Base-by-base conservation (phyloP, 1,140 invertebrate genomes). In the Drosophila lacertosa region DNA sequence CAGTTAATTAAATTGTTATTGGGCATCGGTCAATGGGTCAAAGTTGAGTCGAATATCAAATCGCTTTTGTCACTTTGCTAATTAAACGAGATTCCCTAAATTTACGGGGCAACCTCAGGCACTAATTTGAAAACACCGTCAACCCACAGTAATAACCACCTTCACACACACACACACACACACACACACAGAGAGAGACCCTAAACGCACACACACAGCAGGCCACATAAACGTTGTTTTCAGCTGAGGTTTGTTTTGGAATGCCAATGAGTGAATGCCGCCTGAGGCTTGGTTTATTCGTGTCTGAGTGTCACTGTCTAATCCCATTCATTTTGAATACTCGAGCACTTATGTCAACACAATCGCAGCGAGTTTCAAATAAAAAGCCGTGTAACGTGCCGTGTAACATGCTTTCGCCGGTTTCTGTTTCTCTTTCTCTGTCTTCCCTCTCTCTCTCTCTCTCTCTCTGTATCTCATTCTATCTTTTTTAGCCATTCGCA, bases 251-350 rank as follows among this genome's bases (percentile, higher is more conserved):
- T 26, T 35, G 39, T 60, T 53, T 29, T 26, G 35, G 40, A 54
- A 40, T 70, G 64, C 22, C 63, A 74, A 79, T 45, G 53, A 55
- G 37, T 62, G 45, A 68, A 57, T 59, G 24, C 13, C 39, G 20
- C 29, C 64, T 40, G 33, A 18, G 44, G 55, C 40, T 54, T 11
- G 26, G 13, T 42, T 62, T 58, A 62, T 47, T 65, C 37, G 44
- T 32, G 22, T 16, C 29, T 16, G 18, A 48, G 64, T 33, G 37
- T 54, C 45, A 45, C 22, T 64, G 55, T 68, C 64, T 74, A 73
- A 81, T 82, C 78, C 55, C 64, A 82, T 69, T 77, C 68, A 69
- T 69, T 73, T 74, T 66, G 77, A 72, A 63, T 81, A 81, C 62
- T 68, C 71, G 33, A 57, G 39, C 58, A 67, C 57, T 73, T 82